Conservation (phyloP, 2,797 vertebrate species). For the Aplochiton taeniatus region DNA sequence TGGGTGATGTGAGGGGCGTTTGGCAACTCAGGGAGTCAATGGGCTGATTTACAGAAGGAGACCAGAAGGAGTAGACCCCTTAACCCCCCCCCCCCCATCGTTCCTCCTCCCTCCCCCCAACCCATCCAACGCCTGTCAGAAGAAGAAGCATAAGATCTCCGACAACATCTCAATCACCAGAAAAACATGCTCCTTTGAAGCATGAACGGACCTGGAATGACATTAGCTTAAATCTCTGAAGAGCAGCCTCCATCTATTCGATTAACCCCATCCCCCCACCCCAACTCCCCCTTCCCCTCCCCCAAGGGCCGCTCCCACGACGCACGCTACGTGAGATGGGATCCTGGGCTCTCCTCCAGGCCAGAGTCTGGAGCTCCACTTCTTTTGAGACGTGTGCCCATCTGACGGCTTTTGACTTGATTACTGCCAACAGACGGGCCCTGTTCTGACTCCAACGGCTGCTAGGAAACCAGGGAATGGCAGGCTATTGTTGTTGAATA, state of each 20-base stretch:
- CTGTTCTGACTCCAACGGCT: slow-evolving; percentile 40
- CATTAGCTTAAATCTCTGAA: slow-evolving; percentile 66
- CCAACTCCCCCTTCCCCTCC: slow-evolving; percentile 15
- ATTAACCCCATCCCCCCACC: slow-evolving; percentile 52
- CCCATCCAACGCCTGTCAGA: slow-evolving; percentile 56
- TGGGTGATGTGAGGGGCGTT: slow-evolving; percentile 27
- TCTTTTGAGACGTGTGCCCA: slow-evolving; percentile 51
- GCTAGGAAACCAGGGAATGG: slow-evolving; percentile 39
- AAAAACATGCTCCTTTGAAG: slow-evolving; percentile 71
- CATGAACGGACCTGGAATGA: slow-evolving; percentile 64
- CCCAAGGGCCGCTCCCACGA: slow-evolving; percentile 33
- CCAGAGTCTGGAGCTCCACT: slow-evolving; percentile 43
- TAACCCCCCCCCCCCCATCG: slow-evolving; percentile 41
- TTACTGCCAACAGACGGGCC: slow-evolving; percentile 51
- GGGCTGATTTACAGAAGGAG: slow-evolving; percentile 29
- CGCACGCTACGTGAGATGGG: slow-evolving; percentile 48
- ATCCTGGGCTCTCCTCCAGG: slow-evolving; percentile 26
- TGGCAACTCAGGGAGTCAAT: slow-evolving; percentile 23
- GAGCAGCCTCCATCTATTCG: slow-evolving; percentile 69
- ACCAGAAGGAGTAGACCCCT: neutral
- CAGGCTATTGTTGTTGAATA: slow-evolving; percentile 18
- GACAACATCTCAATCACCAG: slow-evolving; percentile 64
- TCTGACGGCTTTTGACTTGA: slow-evolving; percentile 70
- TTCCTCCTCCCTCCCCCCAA: slow-evolving; percentile 31
- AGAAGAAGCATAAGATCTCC: slow-evolving; percentile 49